Base-by-base conservation (phyloP, 1,140 invertebrate genomes). In the Helicoverpa armigera region DNA sequence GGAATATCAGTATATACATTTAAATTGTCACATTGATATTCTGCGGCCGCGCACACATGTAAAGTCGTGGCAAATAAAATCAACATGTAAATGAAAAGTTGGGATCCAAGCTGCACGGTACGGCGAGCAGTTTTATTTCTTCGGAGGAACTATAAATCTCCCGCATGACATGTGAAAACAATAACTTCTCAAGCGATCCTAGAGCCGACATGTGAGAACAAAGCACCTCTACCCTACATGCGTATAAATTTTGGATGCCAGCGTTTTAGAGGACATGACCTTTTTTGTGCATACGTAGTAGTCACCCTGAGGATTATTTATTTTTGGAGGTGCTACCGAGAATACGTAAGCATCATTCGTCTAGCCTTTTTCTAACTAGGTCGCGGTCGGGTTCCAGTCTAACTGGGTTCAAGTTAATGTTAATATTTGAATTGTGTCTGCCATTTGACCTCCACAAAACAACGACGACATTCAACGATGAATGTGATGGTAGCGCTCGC, bases 121-220 rank as follows among this genome's bases (percentile, higher is more conserved):
- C 74, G 70, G 84, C 76, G 79, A 86, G 79, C 67, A 67, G 79
- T 86, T 89, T 81, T 82, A 86, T 88, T 89, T 86, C 78, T 85
- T 83, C 73, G 82, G 70, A 80, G 80, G 79, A 86, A 86, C 85
- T 79, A 89, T 91, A 89, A 87, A 89, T 88, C 84, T 88, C 84
- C 58, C 83, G n/a, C 65, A 82, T 87, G 87, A 87, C 86, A 87
- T 61, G 85, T 54, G 85, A 87, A 89, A 90, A 90, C 86, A 89
- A 90, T 89, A 91, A 89, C 88, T 90, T 84, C 73, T 82, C 75
- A 84, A 84, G 83, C 79, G 82, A 79, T 87, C 70, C 35, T 54
- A 60, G 60, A 80, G 79, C 74, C 79, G 85, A 88, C 84, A 85
- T 72, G 76, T 76, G 82, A 84, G 86, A 85, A 86, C 85, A 85